phyloP scores from a whole-genome alignment of 2,888 invertebrate species.

The Tachina fera region DNA sequence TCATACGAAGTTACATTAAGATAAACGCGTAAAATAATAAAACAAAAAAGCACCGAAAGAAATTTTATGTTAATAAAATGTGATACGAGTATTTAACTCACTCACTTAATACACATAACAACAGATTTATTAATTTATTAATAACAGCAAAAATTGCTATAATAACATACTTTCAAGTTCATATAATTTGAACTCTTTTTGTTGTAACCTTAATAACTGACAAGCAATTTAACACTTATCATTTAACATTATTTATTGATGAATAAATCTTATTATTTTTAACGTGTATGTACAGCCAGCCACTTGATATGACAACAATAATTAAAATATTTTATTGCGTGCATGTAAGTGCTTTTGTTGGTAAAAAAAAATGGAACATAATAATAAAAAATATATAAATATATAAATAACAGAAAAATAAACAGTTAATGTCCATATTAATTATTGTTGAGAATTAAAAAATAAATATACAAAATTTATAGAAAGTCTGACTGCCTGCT shows the following conservation, averaged over 20 bases:
- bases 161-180: background rate
- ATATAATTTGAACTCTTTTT: background rate
- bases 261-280: background rate
- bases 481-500: conserved; percentile 41
- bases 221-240: background rate
- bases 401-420: conserved; percentile 32
- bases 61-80: background rate
- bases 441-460: conserved; percentile 57
- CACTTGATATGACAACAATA: conserved; percentile 27
- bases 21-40: conserved; percentile 12
- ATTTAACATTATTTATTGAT: background rate
- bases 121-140: no score
- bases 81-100: background rate
- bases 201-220: background rate
- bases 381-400: conserved; percentile 36
- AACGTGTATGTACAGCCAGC: conserved; percentile 6
- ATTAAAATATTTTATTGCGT: conserved; percentile 53
- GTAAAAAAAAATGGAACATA: conserved; percentile 41
- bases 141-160: background rate
- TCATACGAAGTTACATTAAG: background rate
- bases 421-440: conserved; percentile 67
- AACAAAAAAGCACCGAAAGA: background rate
- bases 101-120: no score
- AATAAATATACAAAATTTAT: conserved; percentile 45
- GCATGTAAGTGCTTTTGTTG: conserved; percentile 45